Evolutionary conservation across 2,113 vertebrate species (phyloP).

Genomic region (Sula dactylatra): DNA sequence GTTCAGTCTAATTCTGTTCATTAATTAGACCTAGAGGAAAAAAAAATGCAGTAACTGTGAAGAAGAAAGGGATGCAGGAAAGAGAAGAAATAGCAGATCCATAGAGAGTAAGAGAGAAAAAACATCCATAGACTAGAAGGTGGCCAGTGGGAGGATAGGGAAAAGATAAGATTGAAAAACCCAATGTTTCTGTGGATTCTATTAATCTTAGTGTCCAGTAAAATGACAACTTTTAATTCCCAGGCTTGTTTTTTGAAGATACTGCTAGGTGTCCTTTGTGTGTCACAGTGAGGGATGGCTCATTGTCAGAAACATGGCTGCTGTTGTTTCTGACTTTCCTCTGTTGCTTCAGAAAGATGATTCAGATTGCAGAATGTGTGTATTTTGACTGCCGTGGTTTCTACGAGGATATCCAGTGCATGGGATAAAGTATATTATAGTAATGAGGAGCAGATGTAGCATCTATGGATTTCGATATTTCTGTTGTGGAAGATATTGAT

Average conservation of each 20-base stretch:
- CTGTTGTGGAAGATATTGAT: background rate
- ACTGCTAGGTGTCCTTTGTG: background rate
- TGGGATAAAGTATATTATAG: background rate
- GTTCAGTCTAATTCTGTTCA: background rate
- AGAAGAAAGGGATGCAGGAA: background rate
- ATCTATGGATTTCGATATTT: background rate
- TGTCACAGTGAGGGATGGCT: background rate
- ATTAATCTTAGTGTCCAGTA: background rate
- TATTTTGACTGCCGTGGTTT: background rate
- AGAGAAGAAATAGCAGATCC: background rate
- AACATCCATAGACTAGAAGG: background rate
- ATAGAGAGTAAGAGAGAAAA: background rate
- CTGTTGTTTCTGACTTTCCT: background rate
- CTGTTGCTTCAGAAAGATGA: background rate
- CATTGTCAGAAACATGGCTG: background rate
- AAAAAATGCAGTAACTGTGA: background rate
- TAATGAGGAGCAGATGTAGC: background rate
- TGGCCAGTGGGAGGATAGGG: background rate
- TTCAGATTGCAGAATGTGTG: background rate
- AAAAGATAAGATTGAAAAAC: background rate
- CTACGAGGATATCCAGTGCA: rapidly evolving
- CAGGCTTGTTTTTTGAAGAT: background rate
- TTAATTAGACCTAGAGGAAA: background rate
- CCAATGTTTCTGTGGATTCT: background rate
- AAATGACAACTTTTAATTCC: background rate